Evolutionary conservation across 1,140 invertebrate species (phyloP).

Genomic region (Musca domestica): DNA sequence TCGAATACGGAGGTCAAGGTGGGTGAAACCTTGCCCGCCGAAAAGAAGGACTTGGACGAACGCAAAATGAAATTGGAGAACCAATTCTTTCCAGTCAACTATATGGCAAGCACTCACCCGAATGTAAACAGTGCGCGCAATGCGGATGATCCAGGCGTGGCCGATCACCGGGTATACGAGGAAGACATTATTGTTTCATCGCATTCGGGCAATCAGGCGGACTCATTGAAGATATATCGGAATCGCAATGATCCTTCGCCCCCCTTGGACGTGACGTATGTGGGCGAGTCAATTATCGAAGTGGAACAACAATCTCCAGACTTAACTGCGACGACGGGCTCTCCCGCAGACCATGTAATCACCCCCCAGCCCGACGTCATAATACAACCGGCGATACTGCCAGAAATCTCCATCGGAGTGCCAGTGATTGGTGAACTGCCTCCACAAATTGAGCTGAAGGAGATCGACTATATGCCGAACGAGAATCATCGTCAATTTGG

Average conservation of each 20-base stretch:
- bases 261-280: conserved; percentile 49
- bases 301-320: conserved; percentile 39
- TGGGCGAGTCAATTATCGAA: conserved; percentile 52
- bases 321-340: neutral
- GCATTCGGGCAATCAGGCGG: conserved; percentile 33
- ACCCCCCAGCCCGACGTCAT: conserved; percentile 43
- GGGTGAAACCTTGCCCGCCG: conserved; percentile 46
- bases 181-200: conserved; percentile 51
- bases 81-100: conserved; percentile 52
- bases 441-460: conserved; percentile 52
- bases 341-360: neutral
- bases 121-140: conserved; percentile 26
- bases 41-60: conserved; percentile 11
- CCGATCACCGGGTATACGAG: conserved; percentile 34
- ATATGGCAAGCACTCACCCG: conserved; percentile 32
- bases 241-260: conserved; percentile 34
- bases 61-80: conserved; percentile 45
- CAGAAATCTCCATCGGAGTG: conserved; percentile 50
- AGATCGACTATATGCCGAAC: conserved; percentile 52
- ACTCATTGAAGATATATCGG: conserved; percentile 46
- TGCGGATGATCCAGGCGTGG: conserved; percentile 7
- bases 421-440: conserved; percentile 52
- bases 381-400: conserved; percentile 49
- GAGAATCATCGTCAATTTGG: conserved; percentile 31
- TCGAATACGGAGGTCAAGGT: conserved; percentile 54